These are phyloP conservation scores for Actinopyga echinites DNA, from an alignment of 53 echinoderm and acorn worm genomes.

Conservation along the genomic window DNA sequence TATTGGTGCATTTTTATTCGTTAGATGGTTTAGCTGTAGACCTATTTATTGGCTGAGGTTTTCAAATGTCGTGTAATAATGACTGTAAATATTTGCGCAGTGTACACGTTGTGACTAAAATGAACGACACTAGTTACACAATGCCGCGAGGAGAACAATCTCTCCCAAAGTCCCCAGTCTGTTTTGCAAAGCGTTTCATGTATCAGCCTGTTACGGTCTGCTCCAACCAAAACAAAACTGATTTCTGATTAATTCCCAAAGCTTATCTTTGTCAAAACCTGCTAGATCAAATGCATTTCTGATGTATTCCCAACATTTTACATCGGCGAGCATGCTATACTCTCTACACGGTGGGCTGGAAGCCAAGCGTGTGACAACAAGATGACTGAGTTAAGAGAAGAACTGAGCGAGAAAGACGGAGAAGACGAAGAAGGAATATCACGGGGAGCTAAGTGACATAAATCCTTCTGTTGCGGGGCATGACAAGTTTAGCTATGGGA, in stretches of 20 bases:
- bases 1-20: too few species aligned
- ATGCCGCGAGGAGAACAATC: too few species aligned
- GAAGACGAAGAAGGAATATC: background rate
- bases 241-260: slow-evolving; percentile 44
- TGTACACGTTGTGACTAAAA: too few species aligned
- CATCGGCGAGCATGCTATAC: background rate
- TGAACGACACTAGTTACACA: too few species aligned
- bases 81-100: too few species aligned
- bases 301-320: slow-evolving; percentile 7
- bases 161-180: too few species aligned
- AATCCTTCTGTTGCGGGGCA: too few species aligned
- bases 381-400: background rate
- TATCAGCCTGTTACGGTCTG: background rate
- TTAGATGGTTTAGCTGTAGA: too few species aligned
- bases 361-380: slow-evolving; percentile 34
- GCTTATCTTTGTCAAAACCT: slow-evolving; percentile 24
- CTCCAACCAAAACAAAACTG: slow-evolving; percentile 34
- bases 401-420: background rate
- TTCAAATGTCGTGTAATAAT: too few species aligned
- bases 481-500: slow-evolving; percentile 15
- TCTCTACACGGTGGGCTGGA: background rate
- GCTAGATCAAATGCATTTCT: slow-evolving; percentile 29
- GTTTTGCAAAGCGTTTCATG: too few species aligned
- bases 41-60: too few species aligned
- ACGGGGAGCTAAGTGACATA: too few species aligned